Evolutionary conservation across 2,113 vertebrate species (phyloP).

Genomic region (Crotalus horridus): DNA sequence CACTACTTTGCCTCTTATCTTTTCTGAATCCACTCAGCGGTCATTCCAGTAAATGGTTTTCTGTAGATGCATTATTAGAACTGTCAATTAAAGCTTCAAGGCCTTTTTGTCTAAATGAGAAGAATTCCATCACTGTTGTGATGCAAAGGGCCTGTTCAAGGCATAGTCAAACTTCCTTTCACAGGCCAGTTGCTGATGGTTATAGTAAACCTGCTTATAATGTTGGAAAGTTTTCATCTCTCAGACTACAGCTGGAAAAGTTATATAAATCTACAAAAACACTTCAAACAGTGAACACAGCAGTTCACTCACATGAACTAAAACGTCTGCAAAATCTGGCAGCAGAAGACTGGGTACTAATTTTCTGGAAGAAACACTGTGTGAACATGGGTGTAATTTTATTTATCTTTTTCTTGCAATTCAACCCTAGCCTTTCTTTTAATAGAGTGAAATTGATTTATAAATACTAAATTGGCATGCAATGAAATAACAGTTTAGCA

Average conservation of each 20-base stretch:
- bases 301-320: not conserved
- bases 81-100: not conserved
- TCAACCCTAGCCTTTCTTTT: not conserved
- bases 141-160: not conserved
- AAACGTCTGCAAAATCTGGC: not conserved
- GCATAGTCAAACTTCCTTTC: not conserved
- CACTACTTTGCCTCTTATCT: not conserved
- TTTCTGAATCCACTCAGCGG: not conserved
- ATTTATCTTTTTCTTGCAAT: not conserved
- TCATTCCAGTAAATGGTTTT: not conserved
- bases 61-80: not conserved
- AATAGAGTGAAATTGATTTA: not conserved
- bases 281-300: not conserved
- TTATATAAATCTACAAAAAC: not conserved
- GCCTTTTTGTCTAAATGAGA: not conserved
- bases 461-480: not conserved
- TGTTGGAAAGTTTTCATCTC: not conserved
- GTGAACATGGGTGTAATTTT: not conserved
- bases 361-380: not conserved
- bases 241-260: not conserved
- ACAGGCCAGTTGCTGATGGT: not conserved
- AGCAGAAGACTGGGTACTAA: not conserved
- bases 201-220: not conserved
- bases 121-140: not conserved
- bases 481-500: not conserved